phyloP scores from a whole-genome alignment of 2,797 vertebrate species.

The Chrysocyon brachyurus region DNA sequence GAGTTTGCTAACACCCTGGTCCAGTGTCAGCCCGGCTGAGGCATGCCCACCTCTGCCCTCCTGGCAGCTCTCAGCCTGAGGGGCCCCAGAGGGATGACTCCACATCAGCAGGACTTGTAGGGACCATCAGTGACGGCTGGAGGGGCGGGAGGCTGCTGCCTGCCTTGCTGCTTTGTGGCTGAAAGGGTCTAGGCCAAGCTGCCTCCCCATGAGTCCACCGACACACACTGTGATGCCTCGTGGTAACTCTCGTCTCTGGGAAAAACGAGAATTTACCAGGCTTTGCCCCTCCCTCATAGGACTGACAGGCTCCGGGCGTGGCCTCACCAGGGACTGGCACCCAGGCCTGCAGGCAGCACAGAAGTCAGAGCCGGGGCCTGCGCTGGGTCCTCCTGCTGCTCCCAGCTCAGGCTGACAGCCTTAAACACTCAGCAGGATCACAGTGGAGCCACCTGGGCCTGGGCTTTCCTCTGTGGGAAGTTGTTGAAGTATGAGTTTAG shows the following conservation, averaged over 20 bases:
- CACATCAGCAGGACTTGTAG: not conserved
- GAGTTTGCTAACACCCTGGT: not conserved
- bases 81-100: not conserved
- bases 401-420: not conserved
- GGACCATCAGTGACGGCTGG: not conserved
- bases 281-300: not conserved
- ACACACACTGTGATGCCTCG: not conserved
- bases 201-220: not conserved
- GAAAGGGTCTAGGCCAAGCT: not conserved
- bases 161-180: not conserved
- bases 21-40: not conserved
- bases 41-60: not conserved
- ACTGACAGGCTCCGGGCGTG: rapidly evolving
- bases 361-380: not conserved
- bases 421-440: not conserved
- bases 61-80: not conserved
- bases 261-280: not conserved
- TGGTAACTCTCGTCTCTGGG: not conserved
- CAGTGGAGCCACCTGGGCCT: not conserved
- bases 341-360: not conserved
- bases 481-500: not conserved
- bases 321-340: not conserved
- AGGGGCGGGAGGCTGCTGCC: not conserved
- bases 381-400: not conserved
- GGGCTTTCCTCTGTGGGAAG: not conserved